Base-by-base conservation (phyloP, 2,888 invertebrate species). In the Julus scanicus region DNA sequence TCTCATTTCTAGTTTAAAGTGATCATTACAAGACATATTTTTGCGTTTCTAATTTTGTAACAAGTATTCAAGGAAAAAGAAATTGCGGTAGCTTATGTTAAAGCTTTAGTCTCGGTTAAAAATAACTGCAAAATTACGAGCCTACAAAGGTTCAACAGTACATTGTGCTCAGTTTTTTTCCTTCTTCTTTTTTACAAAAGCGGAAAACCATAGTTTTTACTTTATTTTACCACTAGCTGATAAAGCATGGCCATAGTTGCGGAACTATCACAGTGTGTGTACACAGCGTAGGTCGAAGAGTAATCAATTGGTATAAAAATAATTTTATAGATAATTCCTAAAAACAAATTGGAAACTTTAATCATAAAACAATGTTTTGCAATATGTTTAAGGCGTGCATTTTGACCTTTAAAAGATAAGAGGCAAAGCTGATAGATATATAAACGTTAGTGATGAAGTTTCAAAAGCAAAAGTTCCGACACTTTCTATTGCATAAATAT, bases 31-130 rank as follows among this genome's bases (percentile, higher is more conserved):
- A 71, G 29, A 6, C 71, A 63, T 20, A 71, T 71, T 71, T 71
- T 29, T 71, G 29, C 71, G 71, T 29, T 71, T 71, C 71, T 71
- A 71, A 71, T 71, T 71, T 29, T 71, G 71, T 71, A 71, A 29
- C 71, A 71, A 71, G 71, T 71, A 29, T 71, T 6, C 11, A 71
- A 9, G 71, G 71, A 71, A 71, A 71, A 71, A 71, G 71, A 71
- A 71, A 71, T 71, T 1, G 71, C 29, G 29, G 29, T 29, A 13
- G 71, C 71, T 29, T 71, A 71, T 71, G 29, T 8, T 71, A 71
- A 20, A 29, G 71, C 20, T 71, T 9, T 29, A 71, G 71, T 71
- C 53, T 71, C 29, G n/a, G 71, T 71, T 71, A 71, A 71, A 71
- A 71, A 71, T 71, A 71, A 71, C 71, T 71, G 20, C 1, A 29